Conservation (phyloP, 2,797 vertebrate species). For the Rhodeus uyekii region DNA sequence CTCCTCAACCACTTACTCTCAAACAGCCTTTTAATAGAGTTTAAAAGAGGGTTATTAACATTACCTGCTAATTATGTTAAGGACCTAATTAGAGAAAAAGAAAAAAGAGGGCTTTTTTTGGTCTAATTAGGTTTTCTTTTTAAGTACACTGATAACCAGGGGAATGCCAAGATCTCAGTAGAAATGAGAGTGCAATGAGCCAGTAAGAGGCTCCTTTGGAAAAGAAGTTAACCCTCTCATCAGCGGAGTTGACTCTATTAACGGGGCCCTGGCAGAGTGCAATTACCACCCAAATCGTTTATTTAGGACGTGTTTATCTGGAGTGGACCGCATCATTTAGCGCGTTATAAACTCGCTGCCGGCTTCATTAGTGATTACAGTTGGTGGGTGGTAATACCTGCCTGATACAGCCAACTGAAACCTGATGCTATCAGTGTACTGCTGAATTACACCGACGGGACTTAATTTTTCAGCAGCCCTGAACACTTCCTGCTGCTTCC, state of each 20-base stretch:
- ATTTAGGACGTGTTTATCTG: conserved; percentile 82
- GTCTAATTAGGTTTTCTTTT: conserved; percentile 86
- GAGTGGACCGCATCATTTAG: conserved; percentile 83
- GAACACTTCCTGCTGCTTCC: conserved; percentile 66
- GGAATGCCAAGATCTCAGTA: conserved; percentile 81
- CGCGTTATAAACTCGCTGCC: conserved; percentile 81
- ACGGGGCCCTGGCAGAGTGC: conserved; percentile 76
- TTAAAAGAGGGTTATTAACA: conserved; percentile 97
- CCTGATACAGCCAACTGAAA: conserved; percentile 69
- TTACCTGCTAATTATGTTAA: conserved; percentile 98
- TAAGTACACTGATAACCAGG: conserved; percentile 83
- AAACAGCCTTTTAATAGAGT: conserved; percentile 84
- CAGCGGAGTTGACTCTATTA: conserved; percentile 77
- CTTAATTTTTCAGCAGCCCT: conserved; percentile 72
- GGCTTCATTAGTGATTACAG: conserved; percentile 83
- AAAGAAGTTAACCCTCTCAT: conserved; percentile 83
- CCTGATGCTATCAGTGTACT: conserved; percentile 75
- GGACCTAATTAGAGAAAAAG: conserved; percentile 91
- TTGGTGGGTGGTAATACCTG: conserved; percentile 81
- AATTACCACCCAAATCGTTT: conserved; percentile 84
- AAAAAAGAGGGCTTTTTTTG: conserved; percentile 73
- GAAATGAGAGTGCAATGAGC: conserved; percentile 84
- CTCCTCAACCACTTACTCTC: conserved; percentile 76
- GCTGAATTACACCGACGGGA: conserved; percentile 74
- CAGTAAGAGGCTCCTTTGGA: conserved; percentile 79